Percentiles rank a stretch among this genome's conserved stretches.
Conservation (phyloP, 2,888 invertebrate genomes). For the Megalurothrips usitatus region DNA sequence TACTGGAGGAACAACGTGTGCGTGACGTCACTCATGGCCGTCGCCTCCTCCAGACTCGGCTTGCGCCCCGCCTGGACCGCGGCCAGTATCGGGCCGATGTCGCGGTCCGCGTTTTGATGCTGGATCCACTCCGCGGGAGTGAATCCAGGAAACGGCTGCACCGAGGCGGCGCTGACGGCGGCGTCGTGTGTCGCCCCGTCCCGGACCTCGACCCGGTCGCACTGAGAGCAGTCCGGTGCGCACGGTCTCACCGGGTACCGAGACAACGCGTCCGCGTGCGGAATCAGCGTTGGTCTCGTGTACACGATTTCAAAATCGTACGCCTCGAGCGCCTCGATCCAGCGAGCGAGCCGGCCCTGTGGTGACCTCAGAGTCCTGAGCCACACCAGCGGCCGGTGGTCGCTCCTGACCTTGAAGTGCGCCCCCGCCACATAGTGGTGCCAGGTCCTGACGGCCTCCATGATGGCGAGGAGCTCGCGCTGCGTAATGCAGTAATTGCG, state of each 20-base stretch:
- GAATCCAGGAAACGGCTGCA: neutral
- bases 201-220: neutral
- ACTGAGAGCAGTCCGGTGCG: neutral
- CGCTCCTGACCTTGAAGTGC: neutral
- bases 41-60: neutral
- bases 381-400: neutral
- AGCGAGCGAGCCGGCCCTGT: neutral
- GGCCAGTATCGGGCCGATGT: neutral
- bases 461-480: neutral
- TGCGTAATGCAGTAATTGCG: neutral
- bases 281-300: neutral
- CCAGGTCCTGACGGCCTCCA: neutral
- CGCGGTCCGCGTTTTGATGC: neutral
- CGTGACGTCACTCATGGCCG: neutral
- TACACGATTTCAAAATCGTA: slow-evolving; percentile 5
- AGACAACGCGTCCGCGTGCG: neutral
- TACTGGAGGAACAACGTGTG: neutral
- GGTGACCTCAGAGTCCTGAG: neutral
- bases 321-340: neutral
- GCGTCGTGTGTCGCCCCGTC: neutral
- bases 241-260: neutral
- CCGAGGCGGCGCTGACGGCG: neutral
- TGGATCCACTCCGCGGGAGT: neutral
- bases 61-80: neutral
- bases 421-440: neutral